Percentiles rank a stretch among this genome's conserved stretches.
Evolutionary conservation across 2,113 vertebrate species (phyloP).

Genomic region (Malurus elegans): DNA sequence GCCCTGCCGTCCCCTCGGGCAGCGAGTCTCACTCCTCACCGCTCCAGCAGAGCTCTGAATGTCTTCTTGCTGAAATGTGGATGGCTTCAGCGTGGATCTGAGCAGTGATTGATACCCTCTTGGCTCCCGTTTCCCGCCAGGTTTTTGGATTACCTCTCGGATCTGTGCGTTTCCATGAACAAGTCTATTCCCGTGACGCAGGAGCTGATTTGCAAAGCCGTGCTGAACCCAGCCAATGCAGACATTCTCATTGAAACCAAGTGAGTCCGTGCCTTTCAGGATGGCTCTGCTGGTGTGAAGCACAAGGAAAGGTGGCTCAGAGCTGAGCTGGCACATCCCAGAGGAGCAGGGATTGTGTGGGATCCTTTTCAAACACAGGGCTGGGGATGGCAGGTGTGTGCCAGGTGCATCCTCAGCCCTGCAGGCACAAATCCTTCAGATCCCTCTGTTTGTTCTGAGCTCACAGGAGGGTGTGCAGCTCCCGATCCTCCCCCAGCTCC

Average conservation of each 20-base stretch:
- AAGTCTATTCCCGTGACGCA: slow-evolving; percentile 98
- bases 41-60: not conserved
- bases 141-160: slow-evolving; percentile 97
- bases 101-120: not conserved
- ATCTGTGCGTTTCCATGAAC: slow-evolving; percentile 97
- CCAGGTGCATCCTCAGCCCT: not conserved
- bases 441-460: not conserved
- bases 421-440: not conserved
- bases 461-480: not conserved
- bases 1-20: not conserved
- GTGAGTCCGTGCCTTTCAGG: slow-evolving; percentile 70
- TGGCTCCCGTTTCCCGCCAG: slow-evolving; percentile 62
- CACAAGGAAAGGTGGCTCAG: slow-evolving; percentile 1
- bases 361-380: not conserved
- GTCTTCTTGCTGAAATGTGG: not conserved
- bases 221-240: slow-evolving; percentile 89
- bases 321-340: not conserved
- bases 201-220: slow-evolving; percentile 96
- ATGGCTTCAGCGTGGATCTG: not conserved
- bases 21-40: not conserved
- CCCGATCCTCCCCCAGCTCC: not conserved
- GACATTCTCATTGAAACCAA: slow-evolving; percentile 99
- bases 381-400: not conserved
- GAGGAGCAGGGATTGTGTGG: not conserved
- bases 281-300: not conserved